Conservation (phyloP, 2,888 invertebrate species). For the Lithophane ornitopus region DNA sequence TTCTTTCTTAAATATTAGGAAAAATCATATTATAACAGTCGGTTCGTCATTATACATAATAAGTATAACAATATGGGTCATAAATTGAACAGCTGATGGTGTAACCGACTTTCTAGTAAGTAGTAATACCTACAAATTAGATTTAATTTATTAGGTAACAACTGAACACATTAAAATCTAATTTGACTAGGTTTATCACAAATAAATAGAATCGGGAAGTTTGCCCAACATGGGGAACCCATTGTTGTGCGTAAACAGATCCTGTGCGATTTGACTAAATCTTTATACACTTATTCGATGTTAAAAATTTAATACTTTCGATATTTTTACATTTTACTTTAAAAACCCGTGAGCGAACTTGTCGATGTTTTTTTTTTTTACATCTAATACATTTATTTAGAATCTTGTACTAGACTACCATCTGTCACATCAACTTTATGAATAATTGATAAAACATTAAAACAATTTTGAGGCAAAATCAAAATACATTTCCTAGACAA, state of each 20-base stretch:
- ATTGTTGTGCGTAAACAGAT: slow-evolving; percentile 64
- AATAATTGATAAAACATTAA: slow-evolving; percentile 31
- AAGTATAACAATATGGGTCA: slow-evolving; percentile 39
- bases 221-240: slow-evolving; percentile 55
- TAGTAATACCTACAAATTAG: slow-evolving; percentile 43
- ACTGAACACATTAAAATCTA: slow-evolving; percentile 59
- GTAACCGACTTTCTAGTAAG: slow-evolving; percentile 36
- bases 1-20: slow-evolving; percentile 60
- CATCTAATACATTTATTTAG: slow-evolving; percentile 46
- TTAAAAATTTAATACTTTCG: slow-evolving; percentile 62
- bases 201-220: slow-evolving; percentile 54
- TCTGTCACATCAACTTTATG: slow-evolving; percentile 39
- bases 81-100: slow-evolving; percentile 50
- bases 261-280: slow-evolving; percentile 53
- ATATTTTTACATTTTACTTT: slow-evolving; percentile 59
- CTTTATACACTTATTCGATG: slow-evolving; percentile 72
- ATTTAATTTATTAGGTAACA: slow-evolving; percentile 38
- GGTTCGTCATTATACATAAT: slow-evolving; percentile 19
- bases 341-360: slow-evolving; percentile 83
- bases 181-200: slow-evolving; percentile 70
- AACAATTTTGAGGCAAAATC: slow-evolving; percentile 25
- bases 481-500: slow-evolving; percentile 17
- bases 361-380: slow-evolving; percentile 62
- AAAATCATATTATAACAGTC: slow-evolving; percentile 49
- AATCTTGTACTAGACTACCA: slow-evolving; percentile 45